phyloP scores from a whole-genome alignment of 2,113 vertebrate genomes.

The Anarrhichthys ocellatus region DNA sequence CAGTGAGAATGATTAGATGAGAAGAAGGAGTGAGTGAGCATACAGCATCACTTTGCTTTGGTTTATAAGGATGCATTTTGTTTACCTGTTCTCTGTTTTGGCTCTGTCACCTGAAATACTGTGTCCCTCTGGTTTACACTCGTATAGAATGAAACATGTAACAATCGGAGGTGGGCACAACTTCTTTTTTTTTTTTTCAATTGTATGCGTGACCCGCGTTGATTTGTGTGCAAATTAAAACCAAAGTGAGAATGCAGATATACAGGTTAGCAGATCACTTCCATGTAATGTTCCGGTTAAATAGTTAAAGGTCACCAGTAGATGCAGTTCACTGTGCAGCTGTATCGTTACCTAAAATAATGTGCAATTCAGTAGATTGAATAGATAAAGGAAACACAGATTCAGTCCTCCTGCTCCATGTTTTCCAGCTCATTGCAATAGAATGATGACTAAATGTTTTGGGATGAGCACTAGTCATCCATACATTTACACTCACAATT shows the following conservation, averaged over 20 bases:
- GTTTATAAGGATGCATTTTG: slow-evolving; percentile 51
- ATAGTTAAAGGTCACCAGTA: slow-evolving; percentile 36
- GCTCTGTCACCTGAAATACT: slow-evolving; percentile 36
- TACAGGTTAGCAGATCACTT: slow-evolving; percentile 50
- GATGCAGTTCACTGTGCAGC: slow-evolving; percentile 59
- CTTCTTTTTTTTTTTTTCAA: slow-evolving; percentile 31
- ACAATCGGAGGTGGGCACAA: slow-evolving; percentile 12
- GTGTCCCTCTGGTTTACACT: slow-evolving; percentile 57
- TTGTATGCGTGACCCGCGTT: slow-evolving; percentile 42
- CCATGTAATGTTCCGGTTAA: slow-evolving; percentile 44
- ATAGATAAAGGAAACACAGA: slow-evolving; percentile 26
- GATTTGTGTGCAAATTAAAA: slow-evolving; percentile 66
- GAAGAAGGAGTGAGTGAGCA: slow-evolving; percentile 41
- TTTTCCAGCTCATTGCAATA: slow-evolving; percentile 61
- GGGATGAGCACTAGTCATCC: slow-evolving; percentile 41
- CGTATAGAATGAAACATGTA: slow-evolving; percentile 26
- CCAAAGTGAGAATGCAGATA: slow-evolving; percentile 70
- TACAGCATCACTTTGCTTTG: slow-evolving; percentile 54
- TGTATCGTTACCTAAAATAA: slow-evolving; percentile 52
- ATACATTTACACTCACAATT: slow-evolving; percentile 42
- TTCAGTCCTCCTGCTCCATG: slow-evolving; percentile 21
- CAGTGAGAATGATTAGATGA: slow-evolving; percentile 51
- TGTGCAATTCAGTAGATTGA: slow-evolving; percentile 64
- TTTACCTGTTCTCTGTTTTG: slow-evolving; percentile 14
- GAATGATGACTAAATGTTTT: slow-evolving; percentile 45